Conservation (phyloP, 2,888 invertebrate genomes). For the Aquatica leii region DNA sequence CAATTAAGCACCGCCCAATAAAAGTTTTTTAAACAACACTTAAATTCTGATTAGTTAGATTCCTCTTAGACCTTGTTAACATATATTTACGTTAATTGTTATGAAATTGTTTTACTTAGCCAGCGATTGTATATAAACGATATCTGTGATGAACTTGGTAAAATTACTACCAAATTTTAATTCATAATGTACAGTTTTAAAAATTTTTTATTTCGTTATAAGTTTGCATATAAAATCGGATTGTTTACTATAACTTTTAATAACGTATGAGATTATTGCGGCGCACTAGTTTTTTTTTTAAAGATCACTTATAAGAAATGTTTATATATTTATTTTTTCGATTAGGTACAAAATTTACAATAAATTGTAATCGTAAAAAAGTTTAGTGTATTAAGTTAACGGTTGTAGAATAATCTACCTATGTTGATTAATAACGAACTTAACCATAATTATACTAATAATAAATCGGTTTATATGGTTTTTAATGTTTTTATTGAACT, state of each 20-base stretch:
- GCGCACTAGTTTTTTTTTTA: no score
- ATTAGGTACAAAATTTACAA: slow-evolving; percentile 8
- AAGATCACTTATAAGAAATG: no score
- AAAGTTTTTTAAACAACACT: no score
- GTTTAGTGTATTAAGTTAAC: slow-evolving; percentile 2
- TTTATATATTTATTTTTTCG: no score
- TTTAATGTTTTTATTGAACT: slow-evolving; percentile 3
- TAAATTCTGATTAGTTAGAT: no score
- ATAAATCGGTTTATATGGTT: neutral
- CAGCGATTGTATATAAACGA: slow-evolving; percentile 7
- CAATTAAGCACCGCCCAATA: no score
- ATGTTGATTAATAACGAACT: neutral
- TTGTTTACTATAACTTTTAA: slow-evolving; percentile 3
- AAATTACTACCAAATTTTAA: slow-evolving; percentile 7
- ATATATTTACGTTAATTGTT: slow-evolving; percentile 6
- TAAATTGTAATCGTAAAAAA: slow-evolving; percentile 1
- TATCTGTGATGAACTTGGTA: slow-evolving; percentile 12
- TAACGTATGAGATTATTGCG: no score
- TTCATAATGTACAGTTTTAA: slow-evolving; percentile 6
- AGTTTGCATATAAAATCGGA: no score
- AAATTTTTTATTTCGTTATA: neutral
- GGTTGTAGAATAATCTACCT: neutral
- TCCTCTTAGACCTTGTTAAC: neutral
- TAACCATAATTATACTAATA: slow-evolving; percentile 1
- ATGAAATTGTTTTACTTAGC: slow-evolving; percentile 2